Conservation (phyloP, 2,888 invertebrate genomes). For the Heliconius sara region DNA sequence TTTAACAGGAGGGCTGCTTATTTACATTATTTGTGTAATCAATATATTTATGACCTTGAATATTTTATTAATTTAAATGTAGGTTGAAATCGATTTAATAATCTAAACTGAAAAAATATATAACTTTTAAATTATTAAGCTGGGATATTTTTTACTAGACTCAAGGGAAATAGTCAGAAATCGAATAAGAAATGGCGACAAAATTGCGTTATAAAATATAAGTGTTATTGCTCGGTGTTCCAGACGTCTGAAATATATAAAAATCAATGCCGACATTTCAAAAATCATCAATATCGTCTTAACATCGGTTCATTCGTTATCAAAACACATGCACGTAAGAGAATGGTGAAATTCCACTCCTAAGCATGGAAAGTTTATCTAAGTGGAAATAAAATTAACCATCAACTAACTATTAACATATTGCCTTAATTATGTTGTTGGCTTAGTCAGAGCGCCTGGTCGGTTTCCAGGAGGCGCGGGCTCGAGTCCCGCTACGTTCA, state of each 20-base stretch:
- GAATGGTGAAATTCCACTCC: not conserved
- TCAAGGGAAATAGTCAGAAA: slow-evolving; percentile 39
- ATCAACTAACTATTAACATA: too few relatives aligned
- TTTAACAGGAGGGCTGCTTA: not conserved
- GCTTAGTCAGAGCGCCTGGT: too few relatives aligned
- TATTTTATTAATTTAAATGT: too few relatives aligned
- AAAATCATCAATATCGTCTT: slow-evolving; percentile 34
- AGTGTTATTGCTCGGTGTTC: slow-evolving; percentile 48
- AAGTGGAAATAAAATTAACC: too few relatives aligned
- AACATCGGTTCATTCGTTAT: slow-evolving; percentile 2
- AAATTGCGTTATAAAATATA: slow-evolving; percentile 49
- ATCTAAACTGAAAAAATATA: too few relatives aligned
- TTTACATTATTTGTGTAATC: too few relatives aligned
- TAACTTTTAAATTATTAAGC: not conserved
- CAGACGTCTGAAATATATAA: slow-evolving; percentile 47
- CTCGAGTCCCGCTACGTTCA: too few relatives aligned
- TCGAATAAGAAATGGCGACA: slow-evolving; percentile 44
- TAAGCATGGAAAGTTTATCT: not conserved
- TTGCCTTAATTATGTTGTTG: too few relatives aligned
- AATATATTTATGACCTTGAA: too few relatives aligned
- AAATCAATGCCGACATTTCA: slow-evolving; percentile 44
- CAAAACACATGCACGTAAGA: not conserved
- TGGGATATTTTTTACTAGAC: slow-evolving; percentile 35
- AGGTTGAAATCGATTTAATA: too few relatives aligned
- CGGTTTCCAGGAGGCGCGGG: too few relatives aligned